Base-by-base conservation (phyloP, 2,797 vertebrate species). In the Salmo trutta region DNA sequence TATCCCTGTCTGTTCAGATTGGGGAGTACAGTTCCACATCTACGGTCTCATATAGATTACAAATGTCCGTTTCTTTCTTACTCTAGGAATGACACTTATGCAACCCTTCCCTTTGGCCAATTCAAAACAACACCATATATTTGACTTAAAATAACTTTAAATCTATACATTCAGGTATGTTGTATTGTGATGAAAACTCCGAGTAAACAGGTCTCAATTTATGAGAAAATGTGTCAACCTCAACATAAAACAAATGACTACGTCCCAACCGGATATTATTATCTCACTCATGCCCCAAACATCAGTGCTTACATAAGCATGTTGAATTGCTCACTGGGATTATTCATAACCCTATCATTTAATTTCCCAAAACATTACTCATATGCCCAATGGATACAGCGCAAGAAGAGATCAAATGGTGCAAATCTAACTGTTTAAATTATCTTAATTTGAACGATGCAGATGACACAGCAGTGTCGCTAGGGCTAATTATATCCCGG, bases 261-360 rank as follows among this genome's bases (percentile, higher is more conserved):
- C 27, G 4, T 14, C 27, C 4, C 64, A 66, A 29, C 27, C 6
- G 27, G 27, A 66, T 66, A 29, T 66, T 66, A 4, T 15, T 29
- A 31, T 29, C 64, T 31, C 64, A 66, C 64, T 27, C 1, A 66
- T 31, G 24, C 64, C 14, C 3, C 31, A 29, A 66, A 29, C 27
- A 66, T 31, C 15, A 29, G 64, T 17, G 27, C 64, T 90, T 85
- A 90, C 76, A 56, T 86, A 87, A 84, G 75, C 24, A 64, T 74
- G 73, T 78, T 81, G 21, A 81, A 87, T 84, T 68, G 51, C 71
- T 64, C 59, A 77, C 85, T 84, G 72, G 17, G 81, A 81, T 79
- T 10, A 76, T 75, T 80, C 77, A 81, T 74, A 52, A 51, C 62
- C 29, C 10, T 15, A 76, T 81, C 36, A 67, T 64, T 71, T 36